Conservation (phyloP, 2,797 vertebrate genomes). For the Oceanodroma leucorhoa region DNA sequence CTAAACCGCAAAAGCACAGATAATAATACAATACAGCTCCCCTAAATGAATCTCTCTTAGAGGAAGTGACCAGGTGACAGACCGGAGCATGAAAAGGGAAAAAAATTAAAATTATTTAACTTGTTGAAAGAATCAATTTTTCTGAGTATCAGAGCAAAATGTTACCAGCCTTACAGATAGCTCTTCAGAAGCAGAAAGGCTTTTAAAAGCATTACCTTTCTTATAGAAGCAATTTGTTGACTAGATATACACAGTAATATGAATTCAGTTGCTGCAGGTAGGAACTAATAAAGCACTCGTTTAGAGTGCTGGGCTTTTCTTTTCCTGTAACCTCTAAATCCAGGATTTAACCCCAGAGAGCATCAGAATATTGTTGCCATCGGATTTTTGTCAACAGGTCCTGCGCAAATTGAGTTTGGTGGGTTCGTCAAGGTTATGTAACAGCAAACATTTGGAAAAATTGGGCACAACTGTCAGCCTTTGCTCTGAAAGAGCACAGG, state of each 20-base stretch:
- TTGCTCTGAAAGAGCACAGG: conserved; percentile 44
- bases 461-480: conserved; percentile 39
- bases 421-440: conserved; percentile 42
- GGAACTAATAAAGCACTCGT: background rate
- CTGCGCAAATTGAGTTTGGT: conserved; percentile 40
- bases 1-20: conserved; percentile 46
- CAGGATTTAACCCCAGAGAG: conserved; percentile 1
- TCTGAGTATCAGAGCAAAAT: conserved; percentile 65
- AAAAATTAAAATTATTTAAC: conserved; percentile 64
- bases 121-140: conserved; percentile 73
- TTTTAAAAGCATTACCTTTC: conserved; percentile 24
- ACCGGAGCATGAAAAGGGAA: conserved; percentile 48
- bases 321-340: background rate
- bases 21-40: conserved; percentile 34
- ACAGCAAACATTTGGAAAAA: conserved; percentile 59
- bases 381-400: background rate
- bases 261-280: conserved; percentile 1
- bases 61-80: conserved; percentile 67
- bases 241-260: background rate
- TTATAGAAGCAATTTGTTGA: background rate
- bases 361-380: background rate
- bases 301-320: background rate
- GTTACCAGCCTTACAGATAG: conserved; percentile 12
- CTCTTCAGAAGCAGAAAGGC: conserved; percentile 2
- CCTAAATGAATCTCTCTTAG: conserved; percentile 51